Evolutionary conservation across 2,797 vertebrate genomes (phyloP).

Genomic region (Botia kubotai): DNA sequence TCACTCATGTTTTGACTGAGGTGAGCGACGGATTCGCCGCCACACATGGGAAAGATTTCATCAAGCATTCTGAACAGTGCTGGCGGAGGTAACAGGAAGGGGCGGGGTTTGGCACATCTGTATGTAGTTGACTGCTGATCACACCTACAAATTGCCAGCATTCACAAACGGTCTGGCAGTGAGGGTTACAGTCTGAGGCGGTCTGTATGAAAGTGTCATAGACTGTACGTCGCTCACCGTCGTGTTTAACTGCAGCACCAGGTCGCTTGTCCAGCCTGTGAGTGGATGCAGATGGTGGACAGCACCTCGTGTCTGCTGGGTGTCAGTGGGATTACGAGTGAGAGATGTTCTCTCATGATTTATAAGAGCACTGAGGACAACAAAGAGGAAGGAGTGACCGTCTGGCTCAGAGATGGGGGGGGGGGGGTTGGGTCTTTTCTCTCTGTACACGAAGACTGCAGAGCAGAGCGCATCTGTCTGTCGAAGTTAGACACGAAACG

Average conservation of each 20-base stretch:
- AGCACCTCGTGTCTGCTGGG: constrained; percentile 48
- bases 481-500: constrained; percentile 41
- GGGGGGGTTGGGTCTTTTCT: constrained; percentile 65
- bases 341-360: constrained; percentile 71
- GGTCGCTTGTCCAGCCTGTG: constrained; percentile 19
- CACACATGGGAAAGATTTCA: constrained; percentile 54
- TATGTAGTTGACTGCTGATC: constrained; percentile 42
- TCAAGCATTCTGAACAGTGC: constrained; percentile 40
- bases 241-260: constrained; percentile 11
- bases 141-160: constrained; percentile 14
- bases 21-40: constrained; percentile 30
- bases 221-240: constrained; percentile 12
- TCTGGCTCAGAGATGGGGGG: constrained; percentile 62
- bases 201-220: background rate
- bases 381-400: constrained; percentile 73
- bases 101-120: constrained; percentile 49
- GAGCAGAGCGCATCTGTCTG: constrained; percentile 60
- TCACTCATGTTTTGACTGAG: constrained; percentile 60
- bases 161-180: background rate
- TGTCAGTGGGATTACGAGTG: constrained; percentile 47
- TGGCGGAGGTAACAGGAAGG: constrained; percentile 19
- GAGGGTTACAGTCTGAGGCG: background rate
- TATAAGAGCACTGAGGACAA: constrained; percentile 71
- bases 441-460: constrained; percentile 77
- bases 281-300: background rate